A percentile compares a stretch with the other conserved stretches of the same genome.
phyloP scores from a whole-genome alignment of 1,140 invertebrate genomes.

The Dendrolimus kikuchii region DNA sequence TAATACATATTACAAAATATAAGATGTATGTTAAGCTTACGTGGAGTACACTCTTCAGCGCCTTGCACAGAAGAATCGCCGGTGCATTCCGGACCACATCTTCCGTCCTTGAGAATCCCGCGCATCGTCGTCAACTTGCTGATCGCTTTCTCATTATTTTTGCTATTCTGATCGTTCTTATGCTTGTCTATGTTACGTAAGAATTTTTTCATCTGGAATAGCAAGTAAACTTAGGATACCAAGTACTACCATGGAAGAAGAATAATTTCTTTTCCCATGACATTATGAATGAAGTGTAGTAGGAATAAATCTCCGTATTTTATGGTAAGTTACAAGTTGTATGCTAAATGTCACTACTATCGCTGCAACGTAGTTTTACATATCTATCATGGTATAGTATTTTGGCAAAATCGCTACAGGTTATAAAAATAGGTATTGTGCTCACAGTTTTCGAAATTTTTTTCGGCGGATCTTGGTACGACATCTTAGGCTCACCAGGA shows the following conservation, averaged over 20 bases:
- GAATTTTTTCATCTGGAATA: conserved; percentile 59
- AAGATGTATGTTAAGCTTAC: conserved; percentile 8
- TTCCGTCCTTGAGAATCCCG: conserved; percentile 56
- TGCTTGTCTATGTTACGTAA: conserved; percentile 62
- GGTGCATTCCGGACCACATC: conserved; percentile 56
- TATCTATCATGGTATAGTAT: too few species aligned
- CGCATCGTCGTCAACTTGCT: conserved; percentile 55
- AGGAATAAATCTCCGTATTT: too few species aligned
- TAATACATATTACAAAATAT: conserved; percentile 1
- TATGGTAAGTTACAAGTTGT: too few species aligned
- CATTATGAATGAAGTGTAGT: too few species aligned
- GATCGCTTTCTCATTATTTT: conserved; percentile 43
- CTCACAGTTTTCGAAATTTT: conserved; percentile 61
- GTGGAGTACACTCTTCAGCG: conserved; percentile 29
- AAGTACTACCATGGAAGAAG: too few species aligned
- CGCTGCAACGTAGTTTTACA: too few species aligned
- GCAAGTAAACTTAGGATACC: not conserved
- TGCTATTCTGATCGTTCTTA: conserved; percentile 46
- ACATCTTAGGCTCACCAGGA: conserved; percentile 63
- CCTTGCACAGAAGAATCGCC: conserved; percentile 52
- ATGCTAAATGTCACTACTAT: too few species aligned
- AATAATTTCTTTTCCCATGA: too few species aligned
- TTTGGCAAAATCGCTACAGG: too few species aligned
- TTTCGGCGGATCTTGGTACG: conserved; percentile 54
- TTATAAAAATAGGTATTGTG: not conserved